Evolutionary conservation across 2,888 invertebrate species (phyloP), one percentile per base, ranked within the genome.

Genomic region (Scelioninae gen. 2): DNA sequence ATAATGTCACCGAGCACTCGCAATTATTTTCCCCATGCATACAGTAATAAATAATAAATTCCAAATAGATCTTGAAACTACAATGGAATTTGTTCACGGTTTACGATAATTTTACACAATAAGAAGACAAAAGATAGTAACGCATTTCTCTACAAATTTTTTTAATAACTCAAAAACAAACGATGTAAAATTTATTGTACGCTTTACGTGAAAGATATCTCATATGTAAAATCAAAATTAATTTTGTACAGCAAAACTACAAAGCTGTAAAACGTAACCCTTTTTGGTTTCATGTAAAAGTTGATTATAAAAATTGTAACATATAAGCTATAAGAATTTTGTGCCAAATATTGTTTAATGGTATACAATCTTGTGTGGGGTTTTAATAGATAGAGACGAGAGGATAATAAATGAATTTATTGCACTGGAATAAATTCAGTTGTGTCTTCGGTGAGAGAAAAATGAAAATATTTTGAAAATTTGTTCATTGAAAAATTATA

Each of bases 11-110:
- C 25, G 52, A 69, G 68, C 69, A 74, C 25, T 65, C 64, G 16
- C 31, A 48, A 58, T 63, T 52, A 50, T 58, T 53, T n/a, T 25
- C 55, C 46, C 41, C 72, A 72, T 25, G 53, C 72, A 75, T 50
- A 50, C 72, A 64, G 18, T 68, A 60, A 72, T 75, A 72, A 75
- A 75, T 72, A 57, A 75, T 58, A 67, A 71, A 74, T 58, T 58
- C 19, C 33, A 52, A 28, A 60, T 28, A 6, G 7, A 57, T 48
- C 7, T 46, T n/a, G 19, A 45, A 35, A 45, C 31, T 31, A 16
- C 19, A 6, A 11, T 19, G 19, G 28, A 55, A 46, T 46, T 46
- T 13, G 10, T 13, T 45, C 31, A 13, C 31, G 16, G 15, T 39
- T 50, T 25, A 18, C 35, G 0, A 18, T 35, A 46, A 43, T 28